Evolutionary conservation across 2,888 invertebrate species (phyloP), one percentile per base, ranked within the genome.

Genomic region (Melanophora roralis): DNA sequence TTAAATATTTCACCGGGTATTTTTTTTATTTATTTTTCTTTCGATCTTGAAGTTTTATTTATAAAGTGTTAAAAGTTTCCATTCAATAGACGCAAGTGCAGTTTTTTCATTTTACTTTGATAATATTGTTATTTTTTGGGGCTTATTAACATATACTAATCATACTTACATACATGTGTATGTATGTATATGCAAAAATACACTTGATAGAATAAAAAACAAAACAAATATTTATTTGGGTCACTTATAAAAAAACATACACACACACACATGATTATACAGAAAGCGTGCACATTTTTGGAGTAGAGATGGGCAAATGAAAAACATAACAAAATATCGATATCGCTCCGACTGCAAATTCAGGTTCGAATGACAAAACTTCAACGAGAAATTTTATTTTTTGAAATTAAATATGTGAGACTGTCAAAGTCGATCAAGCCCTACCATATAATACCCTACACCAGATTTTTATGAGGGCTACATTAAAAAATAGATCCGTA

Each of bases 151-250:
- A 16, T 34, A 53, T 45, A 34, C n/a, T n/a, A n/a, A n/a, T n/a
- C n/a, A n/a, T n/a, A n/a, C n/a, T n/a, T n/a, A n/a, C n/a, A n/a
- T n/a, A n/a, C n/a, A n/a, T n/a, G n/a, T n/a, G n/a, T n/a, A n/a
- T n/a, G n/a, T 36, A 47, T 38, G 27, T 45, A 36, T 43, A 34
- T 14, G n/a, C n/a, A 38, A 69, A 32, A 49, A 77, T 72, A 72
- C 65, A 72, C 60, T 78, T 72, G 72, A 72, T 78, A 72, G 60
- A 77, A 77, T 47, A 77, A 62, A 49, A 60, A 60, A 53, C 67
- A 72, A n/a, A n/a, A n/a, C 47, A 21, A 47, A 55, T 34, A 60
- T 38, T 19, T 40, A 74, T 67, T 49, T 74, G 36, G 74, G 74
- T 74, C 74, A 74, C 32, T 36, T 21, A 43, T 43, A 43, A 43